A percentile compares a stretch with the other conserved stretches of the same genome.
Evolutionary conservation across 2,797 vertebrate species (phyloP).

Genomic region (Lagorchestes hirsutus): DNA sequence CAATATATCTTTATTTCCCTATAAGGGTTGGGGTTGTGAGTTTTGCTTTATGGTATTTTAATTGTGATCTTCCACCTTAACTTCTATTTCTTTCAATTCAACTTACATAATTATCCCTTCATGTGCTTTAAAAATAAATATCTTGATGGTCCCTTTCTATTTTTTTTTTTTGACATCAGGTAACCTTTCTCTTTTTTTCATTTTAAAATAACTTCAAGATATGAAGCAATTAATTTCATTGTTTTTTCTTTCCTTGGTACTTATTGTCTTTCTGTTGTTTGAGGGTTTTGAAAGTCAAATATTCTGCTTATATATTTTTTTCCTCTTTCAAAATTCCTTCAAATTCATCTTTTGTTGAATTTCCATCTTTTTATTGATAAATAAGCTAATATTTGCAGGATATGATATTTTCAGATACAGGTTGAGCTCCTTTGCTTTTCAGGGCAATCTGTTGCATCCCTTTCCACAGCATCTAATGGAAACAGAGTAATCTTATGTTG

Average conservation of each 20-base stretch:
- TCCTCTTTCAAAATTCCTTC: background rate
- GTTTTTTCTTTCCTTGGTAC: background rate
- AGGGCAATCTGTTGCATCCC: background rate
- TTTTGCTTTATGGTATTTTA: background rate
- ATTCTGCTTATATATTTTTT: background rate
- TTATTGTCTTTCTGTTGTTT: background rate
- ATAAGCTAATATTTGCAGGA: background rate
- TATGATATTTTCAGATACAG: background rate
- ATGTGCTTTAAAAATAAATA: background rate
- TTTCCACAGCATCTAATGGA: background rate
- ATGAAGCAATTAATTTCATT: background rate
- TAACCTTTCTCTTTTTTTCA: background rate
- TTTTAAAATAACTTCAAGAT: background rate
- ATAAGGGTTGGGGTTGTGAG: background rate
- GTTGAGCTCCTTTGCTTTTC: background rate
- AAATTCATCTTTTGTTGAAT: background rate
- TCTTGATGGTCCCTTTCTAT: background rate
- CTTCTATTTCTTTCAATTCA: background rate
- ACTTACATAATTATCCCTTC: background rate
- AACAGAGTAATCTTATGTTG: background rate
- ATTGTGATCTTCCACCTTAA: background rate
- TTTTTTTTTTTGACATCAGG: background rate
- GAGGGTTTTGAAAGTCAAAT: background rate
- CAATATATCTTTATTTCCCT: background rate
- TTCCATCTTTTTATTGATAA: background rate